These are phyloP conservation scores for Tenthredo notha DNA, from an alignment of 2,888 invertebrate genomes.

Conservation along the genomic window DNA sequence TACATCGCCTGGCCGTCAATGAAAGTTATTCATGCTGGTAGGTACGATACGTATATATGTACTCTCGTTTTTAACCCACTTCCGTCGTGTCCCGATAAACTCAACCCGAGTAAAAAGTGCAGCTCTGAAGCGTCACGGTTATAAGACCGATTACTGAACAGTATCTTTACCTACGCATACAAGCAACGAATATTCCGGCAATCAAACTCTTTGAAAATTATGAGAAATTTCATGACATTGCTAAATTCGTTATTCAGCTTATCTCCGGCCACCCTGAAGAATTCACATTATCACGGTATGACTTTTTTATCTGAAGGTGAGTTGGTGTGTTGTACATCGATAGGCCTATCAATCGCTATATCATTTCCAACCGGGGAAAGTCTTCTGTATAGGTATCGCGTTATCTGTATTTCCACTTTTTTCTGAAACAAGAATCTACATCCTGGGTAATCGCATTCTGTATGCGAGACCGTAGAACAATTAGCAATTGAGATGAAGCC, in stretches of 20 bases:
- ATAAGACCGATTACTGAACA: not conserved
- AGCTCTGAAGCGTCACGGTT: not conserved
- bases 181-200: not conserved
- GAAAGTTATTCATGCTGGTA: conserved; percentile 31
- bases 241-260: not conserved
- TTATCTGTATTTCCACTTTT: not conserved
- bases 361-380: not conserved
- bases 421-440: not conserved
- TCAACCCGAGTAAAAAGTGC: not conserved
- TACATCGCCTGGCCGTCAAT: conserved; percentile 11
- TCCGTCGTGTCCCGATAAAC: conserved; percentile 27
- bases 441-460: conserved; percentile 15
- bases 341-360: not conserved
- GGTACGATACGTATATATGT: not conserved
- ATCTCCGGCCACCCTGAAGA: not conserved
- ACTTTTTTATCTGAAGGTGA: not conserved
- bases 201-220: not conserved
- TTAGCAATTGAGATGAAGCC: conserved; percentile 52
- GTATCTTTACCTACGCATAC: not conserved
- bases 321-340: not conserved
- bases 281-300: not conserved
- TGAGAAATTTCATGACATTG: not conserved
- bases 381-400: not conserved
- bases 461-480: conserved; percentile 31
- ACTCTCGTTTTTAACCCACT: conserved; percentile 27